Conservation (phyloP, 2,797 vertebrate genomes). For the Chaenodraco wilsoni region DNA sequence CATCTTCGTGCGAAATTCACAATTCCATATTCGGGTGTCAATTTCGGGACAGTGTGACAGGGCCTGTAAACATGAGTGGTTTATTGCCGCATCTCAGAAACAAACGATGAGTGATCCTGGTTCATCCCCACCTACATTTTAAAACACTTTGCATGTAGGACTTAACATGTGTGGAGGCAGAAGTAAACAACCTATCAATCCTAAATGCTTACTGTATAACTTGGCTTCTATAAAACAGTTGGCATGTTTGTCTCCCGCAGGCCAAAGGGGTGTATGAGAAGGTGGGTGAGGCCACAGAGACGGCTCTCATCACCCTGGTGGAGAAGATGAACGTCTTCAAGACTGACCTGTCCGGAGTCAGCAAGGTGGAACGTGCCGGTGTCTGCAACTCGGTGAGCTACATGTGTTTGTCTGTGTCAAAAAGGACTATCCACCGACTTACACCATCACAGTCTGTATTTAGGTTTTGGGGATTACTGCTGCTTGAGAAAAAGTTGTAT, state of each 20-base stretch:
- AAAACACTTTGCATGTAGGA: slow-evolving; percentile 38
- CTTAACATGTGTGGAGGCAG: slow-evolving; percentile 30
- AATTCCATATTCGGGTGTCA: too few species aligned
- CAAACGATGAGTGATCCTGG: slow-evolving; percentile 49
- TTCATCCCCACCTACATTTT: slow-evolving; percentile 25
- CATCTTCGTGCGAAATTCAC: too few species aligned
- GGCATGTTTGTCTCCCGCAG: slow-evolving; percentile 53
- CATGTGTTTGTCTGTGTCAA: not conserved
- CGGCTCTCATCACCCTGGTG: slow-evolving; percentile 86
- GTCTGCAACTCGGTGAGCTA: slow-evolving; percentile 82
- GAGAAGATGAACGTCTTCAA: slow-evolving; percentile 90
- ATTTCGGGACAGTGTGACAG: too few species aligned
- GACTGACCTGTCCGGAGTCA: slow-evolving; percentile 76
- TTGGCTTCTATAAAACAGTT: not conserved
- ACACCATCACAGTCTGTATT: too few species aligned
- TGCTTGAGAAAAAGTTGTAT: not conserved
- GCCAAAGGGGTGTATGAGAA: slow-evolving; percentile 87
- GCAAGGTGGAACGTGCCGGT: slow-evolving; percentile 85
- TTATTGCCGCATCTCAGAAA: slow-evolving; percentile 47
- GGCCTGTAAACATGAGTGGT: slow-evolving; percentile 27
- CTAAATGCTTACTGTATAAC: not conserved
- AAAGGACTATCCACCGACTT: too few species aligned
- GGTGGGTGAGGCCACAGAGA: slow-evolving; percentile 88
- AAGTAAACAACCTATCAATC: slow-evolving; percentile 4
- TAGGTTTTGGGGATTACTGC: not conserved